phyloP scores from a whole-genome alignment of 2,888 invertebrate genomes.

The Ennomos quercinarius region DNA sequence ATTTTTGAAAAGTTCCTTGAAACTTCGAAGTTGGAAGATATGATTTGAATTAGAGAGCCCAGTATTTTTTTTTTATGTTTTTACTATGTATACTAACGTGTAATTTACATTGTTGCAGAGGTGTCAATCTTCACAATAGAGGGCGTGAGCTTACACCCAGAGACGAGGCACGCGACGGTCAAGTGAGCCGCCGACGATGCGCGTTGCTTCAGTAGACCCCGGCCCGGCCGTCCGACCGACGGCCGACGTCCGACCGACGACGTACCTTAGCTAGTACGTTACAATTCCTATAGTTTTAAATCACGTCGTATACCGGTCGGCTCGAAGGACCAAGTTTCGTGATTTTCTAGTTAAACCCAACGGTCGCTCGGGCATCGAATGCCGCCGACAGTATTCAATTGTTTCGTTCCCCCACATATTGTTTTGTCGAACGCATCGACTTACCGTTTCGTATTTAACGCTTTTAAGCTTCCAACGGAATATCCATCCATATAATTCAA shows the following conservation, averaged over 20 bases:
- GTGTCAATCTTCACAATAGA: constrained; percentile 98
- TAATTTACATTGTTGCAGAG: constrained; percentile 87
- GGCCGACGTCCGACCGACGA: constrained; percentile 30
- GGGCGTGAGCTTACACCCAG: constrained; percentile 94
- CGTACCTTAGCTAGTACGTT: constrained; percentile 64
- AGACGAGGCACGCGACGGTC: constrained; percentile 87
- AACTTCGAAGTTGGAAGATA: no score
- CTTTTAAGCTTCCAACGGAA: constrained; percentile 80
- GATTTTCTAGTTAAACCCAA: constrained; percentile 57
- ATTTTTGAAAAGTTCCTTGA: no score
- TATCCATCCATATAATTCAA: constrained; percentile 85
- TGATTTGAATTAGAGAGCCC: no score
- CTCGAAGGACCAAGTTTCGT: constrained; percentile 74
- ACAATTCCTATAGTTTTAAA: constrained; percentile 73
- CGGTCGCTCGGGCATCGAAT: constrained; percentile 64
- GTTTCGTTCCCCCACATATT: constrained; percentile 31
- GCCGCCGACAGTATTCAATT: constrained; percentile 59
- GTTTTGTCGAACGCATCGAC: constrained; percentile 56
- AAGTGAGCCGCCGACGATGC: constrained; percentile 67
- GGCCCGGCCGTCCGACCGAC: constrained; percentile 39
- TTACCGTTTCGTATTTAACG: constrained; percentile 56
- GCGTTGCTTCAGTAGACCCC: constrained; percentile 54
- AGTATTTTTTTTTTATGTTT: no score
- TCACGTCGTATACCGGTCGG: constrained; percentile 52
- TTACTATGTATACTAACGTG: no score